Evolutionary conservation across 2,888 invertebrate species (phyloP).

Genomic region (Xanthia togata): DNA sequence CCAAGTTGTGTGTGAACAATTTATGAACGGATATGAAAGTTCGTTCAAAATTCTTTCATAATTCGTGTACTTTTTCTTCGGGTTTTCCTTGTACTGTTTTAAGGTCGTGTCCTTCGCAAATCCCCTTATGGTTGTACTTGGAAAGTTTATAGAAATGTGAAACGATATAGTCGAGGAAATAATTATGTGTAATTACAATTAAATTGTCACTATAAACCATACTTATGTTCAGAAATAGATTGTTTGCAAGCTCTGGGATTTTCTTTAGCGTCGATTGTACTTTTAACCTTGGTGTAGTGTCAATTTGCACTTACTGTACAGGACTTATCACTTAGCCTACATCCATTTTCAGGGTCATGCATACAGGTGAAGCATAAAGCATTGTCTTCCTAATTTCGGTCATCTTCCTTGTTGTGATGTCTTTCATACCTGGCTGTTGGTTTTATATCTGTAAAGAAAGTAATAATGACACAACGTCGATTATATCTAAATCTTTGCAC

Average conservation of each 20-base stretch:
- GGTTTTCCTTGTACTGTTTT: constrained; percentile 48
- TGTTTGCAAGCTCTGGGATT: constrained; percentile 20
- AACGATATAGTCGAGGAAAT: constrained; percentile 44
- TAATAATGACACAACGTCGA: not conserved
- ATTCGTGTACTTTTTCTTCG: constrained; percentile 44
- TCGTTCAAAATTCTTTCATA: constrained; percentile 44
- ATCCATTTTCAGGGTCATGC: constrained; percentile 40
- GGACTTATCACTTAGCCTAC: constrained; percentile 49
- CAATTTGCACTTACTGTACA: constrained; percentile 50
- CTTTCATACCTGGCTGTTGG: not conserved
- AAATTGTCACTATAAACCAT: constrained; percentile 16
- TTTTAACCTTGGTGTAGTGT: constrained; percentile 27
- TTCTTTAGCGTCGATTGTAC: constrained; percentile 29
- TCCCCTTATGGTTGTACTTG: constrained; percentile 30
- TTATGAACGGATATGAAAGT: constrained; percentile 60
- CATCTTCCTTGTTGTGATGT: constrained; percentile 10
- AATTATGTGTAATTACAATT: constrained; percentile 41
- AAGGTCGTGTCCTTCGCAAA: constrained; percentile 48
- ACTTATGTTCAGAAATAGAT: constrained; percentile 34
- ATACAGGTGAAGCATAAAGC: not conserved
- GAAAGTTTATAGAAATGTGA: constrained; percentile 56
- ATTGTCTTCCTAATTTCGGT: constrained; percentile 3
- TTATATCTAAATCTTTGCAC: not conserved
- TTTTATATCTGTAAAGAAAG: not conserved
- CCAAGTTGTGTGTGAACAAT: constrained; percentile 33